Evolutionary conservation across 2,113 vertebrate species (phyloP).

Genomic region (Salvelinus alpinus): DNA sequence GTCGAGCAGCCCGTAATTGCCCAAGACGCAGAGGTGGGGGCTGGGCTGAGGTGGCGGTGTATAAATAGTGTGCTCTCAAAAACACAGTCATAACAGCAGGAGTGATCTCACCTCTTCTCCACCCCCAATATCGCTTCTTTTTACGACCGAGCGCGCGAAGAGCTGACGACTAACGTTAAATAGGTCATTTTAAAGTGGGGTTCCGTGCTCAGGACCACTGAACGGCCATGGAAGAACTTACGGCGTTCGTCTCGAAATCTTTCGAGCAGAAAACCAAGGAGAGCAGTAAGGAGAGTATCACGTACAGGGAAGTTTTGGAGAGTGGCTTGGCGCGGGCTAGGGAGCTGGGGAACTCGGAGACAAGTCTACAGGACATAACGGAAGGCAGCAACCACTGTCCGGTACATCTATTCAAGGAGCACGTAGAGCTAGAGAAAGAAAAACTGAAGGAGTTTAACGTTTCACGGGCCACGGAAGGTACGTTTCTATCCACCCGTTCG

Average conservation of each 20-base stretch:
- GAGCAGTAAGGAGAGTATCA: slow-evolving; percentile 90
- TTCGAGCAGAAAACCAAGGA: slow-evolving; percentile 98
- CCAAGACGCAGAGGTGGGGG: slow-evolving; percentile 86
- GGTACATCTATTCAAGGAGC: slow-evolving; percentile 91
- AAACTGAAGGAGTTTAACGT: slow-evolving; percentile 92
- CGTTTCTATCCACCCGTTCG: slow-evolving; percentile 46
- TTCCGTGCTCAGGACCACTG: slow-evolving; percentile 79
- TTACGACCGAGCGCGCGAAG: slow-evolving; percentile 60
- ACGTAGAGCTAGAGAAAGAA: slow-evolving; percentile 90
- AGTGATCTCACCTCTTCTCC: slow-evolving; percentile 77
- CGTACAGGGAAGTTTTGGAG: slow-evolving; percentile 99
- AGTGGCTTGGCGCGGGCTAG: slow-evolving; percentile 90
- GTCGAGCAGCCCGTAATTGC: slow-evolving; percentile 89
- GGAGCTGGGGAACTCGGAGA: slow-evolving; percentile 89
- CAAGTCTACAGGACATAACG: slow-evolving; percentile 87
- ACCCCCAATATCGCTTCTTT: too few relatives aligned
- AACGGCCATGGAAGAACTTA: slow-evolving; percentile 94
- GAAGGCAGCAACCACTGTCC: slow-evolving; percentile 88
- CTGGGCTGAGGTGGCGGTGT: slow-evolving; percentile 88
- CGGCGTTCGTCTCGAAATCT: slow-evolving; percentile 98
- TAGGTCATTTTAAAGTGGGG: slow-evolving; percentile 77
- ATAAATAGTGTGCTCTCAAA: slow-evolving; percentile 98
- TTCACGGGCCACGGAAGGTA: slow-evolving; percentile 86
- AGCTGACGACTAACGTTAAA: slow-evolving; percentile 60
- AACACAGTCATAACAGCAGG: slow-evolving; percentile 94